A percentile compares a stretch with the other conserved stretches of the same genome.
Conservation (phyloP, 2,888 invertebrate species). For the Siphonodentalium dalli region DNA sequence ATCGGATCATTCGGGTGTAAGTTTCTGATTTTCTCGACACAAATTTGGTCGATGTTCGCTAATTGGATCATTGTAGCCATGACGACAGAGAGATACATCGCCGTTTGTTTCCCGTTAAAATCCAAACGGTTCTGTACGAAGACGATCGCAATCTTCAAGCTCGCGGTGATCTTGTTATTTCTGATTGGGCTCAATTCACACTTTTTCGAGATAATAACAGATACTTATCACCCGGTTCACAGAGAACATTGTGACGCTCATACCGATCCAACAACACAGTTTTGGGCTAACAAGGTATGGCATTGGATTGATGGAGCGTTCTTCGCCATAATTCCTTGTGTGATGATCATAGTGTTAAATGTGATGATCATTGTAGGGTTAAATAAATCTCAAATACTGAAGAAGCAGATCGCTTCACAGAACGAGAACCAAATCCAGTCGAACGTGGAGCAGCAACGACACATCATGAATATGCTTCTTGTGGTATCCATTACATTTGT, state of each 20-base stretch:
- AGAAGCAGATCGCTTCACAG: too few species aligned
- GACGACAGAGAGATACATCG: slow-evolving; percentile 52
- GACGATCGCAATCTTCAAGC: slow-evolving; percentile 25
- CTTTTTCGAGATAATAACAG: too few species aligned
- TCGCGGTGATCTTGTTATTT: slow-evolving; percentile 31
- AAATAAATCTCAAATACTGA: too few species aligned
- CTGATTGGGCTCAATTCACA: slow-evolving; percentile 36
- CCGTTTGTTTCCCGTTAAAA: slow-evolving; percentile 51
- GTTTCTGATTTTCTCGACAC: slow-evolving; percentile 39
- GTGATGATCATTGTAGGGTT: slow-evolving; percentile 43
- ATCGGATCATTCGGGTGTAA: slow-evolving; percentile 42
- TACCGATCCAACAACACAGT: too few species aligned
- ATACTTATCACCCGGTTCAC: too few species aligned
- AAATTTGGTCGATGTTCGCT: slow-evolving; percentile 41
- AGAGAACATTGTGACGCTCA: too few species aligned
- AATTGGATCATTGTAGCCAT: slow-evolving; percentile 56
- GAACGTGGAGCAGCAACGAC: too few species aligned
- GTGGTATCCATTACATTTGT: too few species aligned
- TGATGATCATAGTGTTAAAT: slow-evolving; percentile 42
- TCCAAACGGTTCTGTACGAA: slow-evolving; percentile 41
- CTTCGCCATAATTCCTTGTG: slow-evolving; percentile 42
- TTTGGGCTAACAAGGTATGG: too few species aligned
- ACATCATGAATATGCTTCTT: too few species aligned
- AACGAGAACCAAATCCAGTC: too few species aligned
- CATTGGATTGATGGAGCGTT: slow-evolving; percentile 45